phyloP scores from a whole-genome alignment of 1,140 invertebrate species.

The Meteorus sp. region DNA sequence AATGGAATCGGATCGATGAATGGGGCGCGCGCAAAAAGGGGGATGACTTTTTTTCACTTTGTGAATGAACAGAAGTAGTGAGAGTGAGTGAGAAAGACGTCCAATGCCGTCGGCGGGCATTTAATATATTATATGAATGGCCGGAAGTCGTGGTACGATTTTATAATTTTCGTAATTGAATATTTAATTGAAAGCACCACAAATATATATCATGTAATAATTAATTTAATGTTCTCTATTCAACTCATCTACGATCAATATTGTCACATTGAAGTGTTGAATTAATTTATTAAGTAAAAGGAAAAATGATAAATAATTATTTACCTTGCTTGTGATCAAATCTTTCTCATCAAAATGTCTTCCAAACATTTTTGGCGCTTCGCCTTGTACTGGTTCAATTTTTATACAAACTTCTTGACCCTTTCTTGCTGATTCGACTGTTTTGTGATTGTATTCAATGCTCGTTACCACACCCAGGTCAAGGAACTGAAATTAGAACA shows the following conservation, averaged over 20 bases:
- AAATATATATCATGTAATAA: no score
- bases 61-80: no score
- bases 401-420: conserved; percentile 99
- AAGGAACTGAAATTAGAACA: conserved; percentile 75
- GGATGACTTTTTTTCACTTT: neutral
- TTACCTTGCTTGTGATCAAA: conserved; percentile 92
- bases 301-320: conserved; percentile 34
- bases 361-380: conserved; percentile 97
- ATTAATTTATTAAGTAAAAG: no score
- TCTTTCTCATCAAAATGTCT: conserved; percentile 97
- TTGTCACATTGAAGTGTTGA: no score
- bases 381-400: conserved; percentile 94
- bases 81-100: no score
- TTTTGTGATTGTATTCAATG: conserved; percentile 88
- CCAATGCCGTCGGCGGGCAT: no score
- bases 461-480: conserved; percentile 94
- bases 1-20: conserved; percentile 24
- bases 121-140: no score
- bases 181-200: no score
- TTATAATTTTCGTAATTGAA: no score
- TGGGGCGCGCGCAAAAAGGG: conserved; percentile 3
- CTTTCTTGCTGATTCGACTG: conserved; percentile 89
- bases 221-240: no score
- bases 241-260: no score
- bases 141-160: no score